These are phyloP conservation scores for Pseudorhombus dupliciocellatus DNA, from an alignment of 2,113 vertebrate species.

Conservation along the genomic window DNA sequence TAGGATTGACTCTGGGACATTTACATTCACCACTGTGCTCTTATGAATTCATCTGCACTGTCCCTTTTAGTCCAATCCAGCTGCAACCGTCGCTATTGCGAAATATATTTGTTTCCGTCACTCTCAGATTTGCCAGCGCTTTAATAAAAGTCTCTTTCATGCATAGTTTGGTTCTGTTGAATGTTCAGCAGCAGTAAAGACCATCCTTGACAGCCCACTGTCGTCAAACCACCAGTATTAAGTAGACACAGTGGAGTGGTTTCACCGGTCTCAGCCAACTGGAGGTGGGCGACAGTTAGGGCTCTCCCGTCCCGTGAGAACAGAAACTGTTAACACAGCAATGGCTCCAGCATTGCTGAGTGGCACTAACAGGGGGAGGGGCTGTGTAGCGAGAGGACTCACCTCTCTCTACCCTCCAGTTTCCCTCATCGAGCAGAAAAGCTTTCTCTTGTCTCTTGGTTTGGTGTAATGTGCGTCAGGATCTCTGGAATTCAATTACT, in stretches of 20 bases:
- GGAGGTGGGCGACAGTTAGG: conserved; percentile 74
- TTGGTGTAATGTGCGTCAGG: conserved; percentile 77
- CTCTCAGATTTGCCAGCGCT: conserved; percentile 43
- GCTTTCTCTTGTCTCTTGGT: conserved; percentile 81
- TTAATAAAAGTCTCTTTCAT: conserved; percentile 62
- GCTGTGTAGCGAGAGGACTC: conserved; percentile 66
- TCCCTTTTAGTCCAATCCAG: conserved; percentile 4
- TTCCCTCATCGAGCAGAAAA: conserved; percentile 79
- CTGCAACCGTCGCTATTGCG: conserved; percentile 24
- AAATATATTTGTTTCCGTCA: conserved; percentile 11
- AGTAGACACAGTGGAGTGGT: conserved; percentile 73
- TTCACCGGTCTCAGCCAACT: conserved; percentile 75
- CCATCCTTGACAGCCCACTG: conserved; percentile 51
- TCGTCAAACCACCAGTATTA: conserved; percentile 65
- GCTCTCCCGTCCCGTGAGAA: conserved; percentile 78
- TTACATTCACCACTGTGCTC: too few species aligned
- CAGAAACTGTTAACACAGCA: conserved; percentile 81
- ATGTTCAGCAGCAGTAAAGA: conserved; percentile 66
- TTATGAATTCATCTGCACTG: too few species aligned
- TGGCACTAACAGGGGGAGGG: conserved; percentile 69
- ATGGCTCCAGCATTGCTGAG: conserved; percentile 77
- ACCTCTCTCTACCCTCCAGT: conserved; percentile 78
- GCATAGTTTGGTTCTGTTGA: conserved; percentile 68
- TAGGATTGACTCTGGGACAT: too few species aligned
- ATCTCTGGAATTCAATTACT: conserved; percentile 81